Base-by-base conservation (phyloP, 2,888 invertebrate genomes). In the Choreutis nemorana region DNA sequence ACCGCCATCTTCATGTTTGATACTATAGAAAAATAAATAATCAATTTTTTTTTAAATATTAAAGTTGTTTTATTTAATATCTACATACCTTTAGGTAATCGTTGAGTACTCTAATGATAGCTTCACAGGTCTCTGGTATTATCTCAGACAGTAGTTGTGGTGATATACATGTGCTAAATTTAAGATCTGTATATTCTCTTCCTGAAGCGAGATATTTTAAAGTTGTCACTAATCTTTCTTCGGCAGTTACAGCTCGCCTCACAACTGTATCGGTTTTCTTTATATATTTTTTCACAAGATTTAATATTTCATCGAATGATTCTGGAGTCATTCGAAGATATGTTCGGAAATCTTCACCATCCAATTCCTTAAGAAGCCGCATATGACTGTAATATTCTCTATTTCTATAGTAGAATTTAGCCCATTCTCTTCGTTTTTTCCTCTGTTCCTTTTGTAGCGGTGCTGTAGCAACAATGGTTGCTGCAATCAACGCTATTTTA, bases 31-130 rank as follows among this genome's bases (percentile, higher is more conserved):
- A n/a, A n/a, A n/a, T n/a, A n/a, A n/a, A n/a, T n/a, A n/a, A n/a
- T n/a, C n/a, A n/a, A n/a, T n/a, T n/a, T n/a, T n/a, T n/a, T n/a
- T n/a, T n/a, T n/a, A n/a, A n/a, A n/a, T n/a, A n/a, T n/a, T n/a
- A n/a, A n/a, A n/a, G n/a, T n/a, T n/a, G n/a, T n/a, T n/a, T n/a
- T n/a, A n/a, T n/a, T n/a, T n/a, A n/a, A n/a, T n/a, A n/a, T n/a
- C n/a, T n/a, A n/a, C 25, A 14, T 25, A 25, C 25, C 14, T 4
- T 25, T 3, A 25, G 13, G 14, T 25, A 25, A 13, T 25, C 8
- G 8, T 14, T 25, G 14, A 25, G 9, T 14, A 6, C 7, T 25
- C 14, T 25, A 5, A 14, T 14, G 9, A 25, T 14, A 14, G 1
- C 25, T 2, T 9, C 9, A 20, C 21, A 20, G 15, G 27, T 27